Percentiles rank a stretch among this genome's conserved stretches.
Evolutionary conservation across 2,113 vertebrate genomes (phyloP).

Genomic region (Clarias macrocephalus): DNA sequence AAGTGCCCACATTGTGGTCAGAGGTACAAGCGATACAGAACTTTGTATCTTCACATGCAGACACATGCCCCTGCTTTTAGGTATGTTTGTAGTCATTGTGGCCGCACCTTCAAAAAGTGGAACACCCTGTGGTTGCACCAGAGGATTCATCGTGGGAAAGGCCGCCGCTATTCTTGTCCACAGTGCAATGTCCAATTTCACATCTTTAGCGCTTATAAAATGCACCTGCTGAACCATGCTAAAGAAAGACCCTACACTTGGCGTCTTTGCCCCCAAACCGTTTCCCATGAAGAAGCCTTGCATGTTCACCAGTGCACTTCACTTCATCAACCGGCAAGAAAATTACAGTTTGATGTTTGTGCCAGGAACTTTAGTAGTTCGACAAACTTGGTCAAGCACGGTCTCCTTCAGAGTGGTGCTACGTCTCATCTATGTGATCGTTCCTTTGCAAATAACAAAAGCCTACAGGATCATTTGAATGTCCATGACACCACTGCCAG

Average conservation of each 20-base stretch:
- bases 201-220: constrained; percentile 54
- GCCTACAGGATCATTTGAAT: constrained; percentile 48
- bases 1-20: constrained; percentile 37
- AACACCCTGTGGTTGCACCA: constrained; percentile 53
- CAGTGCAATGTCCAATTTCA: constrained; percentile 55
- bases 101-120: constrained; percentile 47
- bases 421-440: constrained; percentile 36
- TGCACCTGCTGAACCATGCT: constrained; percentile 57
- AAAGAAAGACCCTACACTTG: constrained; percentile 41
- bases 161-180: constrained; percentile 49
- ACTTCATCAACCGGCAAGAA: constrained; percentile 8
- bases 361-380: constrained; percentile 52
- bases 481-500: constrained; percentile 7
- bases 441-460: constrained; percentile 41
- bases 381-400: constrained; percentile 53
- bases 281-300: constrained; percentile 23
- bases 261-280: constrained; percentile 43
- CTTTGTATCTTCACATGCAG: constrained; percentile 27
- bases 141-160: constrained; percentile 31
- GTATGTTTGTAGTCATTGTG: constrained; percentile 46
- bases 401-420: constrained; percentile 52
- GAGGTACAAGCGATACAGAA: neutral
- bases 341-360: constrained; percentile 53
- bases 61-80: constrained; percentile 29
- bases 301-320: constrained; percentile 29